Percentiles rank a stretch among this genome's conserved stretches.
These are phyloP conservation scores for Montipora efflorescens DNA, from an alignment of 64 coral and sea anemone genomes.

Conservation along the genomic window DNA sequence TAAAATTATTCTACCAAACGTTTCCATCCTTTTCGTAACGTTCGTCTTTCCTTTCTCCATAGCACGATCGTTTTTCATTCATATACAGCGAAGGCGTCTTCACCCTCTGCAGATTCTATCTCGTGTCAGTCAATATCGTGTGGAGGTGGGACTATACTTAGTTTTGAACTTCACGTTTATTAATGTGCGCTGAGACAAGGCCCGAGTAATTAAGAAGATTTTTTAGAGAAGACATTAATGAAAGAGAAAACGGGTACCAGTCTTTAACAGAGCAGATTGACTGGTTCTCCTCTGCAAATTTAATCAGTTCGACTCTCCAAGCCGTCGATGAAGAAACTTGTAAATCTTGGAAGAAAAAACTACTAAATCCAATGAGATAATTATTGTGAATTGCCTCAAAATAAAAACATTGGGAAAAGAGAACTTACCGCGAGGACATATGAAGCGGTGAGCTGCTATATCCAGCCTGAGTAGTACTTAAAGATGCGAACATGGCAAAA, in stretches of 20 bases:
- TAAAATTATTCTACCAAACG: no score
- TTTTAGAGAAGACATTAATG: background rate
- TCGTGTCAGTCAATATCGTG: no score
- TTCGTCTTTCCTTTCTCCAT: no score
- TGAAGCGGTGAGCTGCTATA: background rate
- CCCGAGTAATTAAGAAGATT: background rate
- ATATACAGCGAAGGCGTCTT: no score
- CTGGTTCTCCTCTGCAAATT: slow-evolving; percentile 4
- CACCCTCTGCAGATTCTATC: no score
- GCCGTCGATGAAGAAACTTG: background rate
- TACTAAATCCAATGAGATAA: background rate
- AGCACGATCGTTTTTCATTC: no score
- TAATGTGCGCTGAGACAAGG: no score
- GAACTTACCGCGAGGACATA: no score
- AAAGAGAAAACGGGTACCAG: slow-evolving; percentile 16
- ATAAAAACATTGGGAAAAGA: background rate
- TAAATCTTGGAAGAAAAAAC: background rate
- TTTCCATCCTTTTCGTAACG: no score
- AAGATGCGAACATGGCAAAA: background rate
- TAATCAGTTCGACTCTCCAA: background rate
- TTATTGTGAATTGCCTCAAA: background rate
- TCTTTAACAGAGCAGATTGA: background rate
- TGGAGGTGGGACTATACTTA: no score
- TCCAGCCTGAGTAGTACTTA: background rate
- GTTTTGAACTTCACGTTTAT: no score